Evolutionary conservation across 2,888 invertebrate genomes (phyloP), one percentile per base, ranked within the genome.

Genomic region (Scaptomyza reducta): DNA sequence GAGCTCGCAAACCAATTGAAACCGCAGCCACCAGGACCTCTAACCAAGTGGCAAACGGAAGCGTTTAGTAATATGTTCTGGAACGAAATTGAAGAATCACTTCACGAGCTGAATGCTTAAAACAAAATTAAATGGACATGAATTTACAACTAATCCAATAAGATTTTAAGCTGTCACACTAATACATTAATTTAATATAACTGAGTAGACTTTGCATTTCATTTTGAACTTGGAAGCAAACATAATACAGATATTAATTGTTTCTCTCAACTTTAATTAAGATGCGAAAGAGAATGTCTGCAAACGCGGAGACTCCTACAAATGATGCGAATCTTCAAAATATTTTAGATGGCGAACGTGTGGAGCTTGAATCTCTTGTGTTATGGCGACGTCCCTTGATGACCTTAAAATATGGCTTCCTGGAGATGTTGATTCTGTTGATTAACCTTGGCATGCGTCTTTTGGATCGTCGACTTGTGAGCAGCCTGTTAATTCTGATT

Each of bases 371-470:
- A 91, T 85, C 92, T 64, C 89, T 97, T 71, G 96, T 97, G 70
- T 91, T 97, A 71, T 97, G 97, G 97, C 94, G 95, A 87, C 94
- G 94, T 83, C 97, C 98, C 3, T 79, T 96, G 68, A 93, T 93
- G 82, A 97, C 97, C 0, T 86, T 96, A 50, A 95, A 96, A 89
- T 97, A 96, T 92, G 96, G 96, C 92, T 90, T 93, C 82, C 93
- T 94, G 86, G 97, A 98, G 93, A 91, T 95, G 66, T 91, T 93
- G 55, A 93, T 94, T 88, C 92, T 96, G 81, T 91, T 94, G 79
- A 92, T 92, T 70, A 93, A 92, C 41, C 93, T 93, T 84, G 92
- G 92, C 69, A 90, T 89, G 78, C 93, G 93, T 93, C 68, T 91
- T 64, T 53, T 89, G 41, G 87, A 92, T 72, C 87, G 90, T 67